phyloP scores from a whole-genome alignment of 2,888 invertebrate species.

The Lobophora halterata region DNA sequence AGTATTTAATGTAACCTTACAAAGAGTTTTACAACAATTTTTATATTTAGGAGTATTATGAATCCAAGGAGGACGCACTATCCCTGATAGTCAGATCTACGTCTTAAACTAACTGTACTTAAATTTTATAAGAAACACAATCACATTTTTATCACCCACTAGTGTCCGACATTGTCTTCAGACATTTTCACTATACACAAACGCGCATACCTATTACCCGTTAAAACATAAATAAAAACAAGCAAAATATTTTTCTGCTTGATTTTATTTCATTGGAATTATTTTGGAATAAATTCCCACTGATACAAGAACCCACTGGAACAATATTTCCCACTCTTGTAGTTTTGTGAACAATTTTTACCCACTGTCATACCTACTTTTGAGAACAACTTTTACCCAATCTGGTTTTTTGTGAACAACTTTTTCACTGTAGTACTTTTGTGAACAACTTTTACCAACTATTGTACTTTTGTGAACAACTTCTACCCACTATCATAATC shows the following conservation, averaged over 20 bases:
- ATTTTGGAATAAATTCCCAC: conserved; percentile 17
- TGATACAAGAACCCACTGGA: too few species aligned
- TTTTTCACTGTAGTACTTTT: too few species aligned
- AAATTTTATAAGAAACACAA: conserved; percentile 73
- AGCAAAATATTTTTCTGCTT: conserved; percentile 56
- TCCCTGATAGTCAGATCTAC: conserved; percentile 49
- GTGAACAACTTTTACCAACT: too few species aligned
- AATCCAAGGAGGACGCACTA: conserved; percentile 24
- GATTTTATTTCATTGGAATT: conserved; percentile 45
- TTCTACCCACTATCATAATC: too few species aligned
- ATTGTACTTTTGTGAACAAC: too few species aligned
- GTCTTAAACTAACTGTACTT: conserved; percentile 61
- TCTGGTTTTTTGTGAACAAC: too few species aligned
- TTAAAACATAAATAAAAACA: conserved; percentile 57
- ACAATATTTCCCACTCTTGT: too few species aligned
- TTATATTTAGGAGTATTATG: conserved; percentile 63
- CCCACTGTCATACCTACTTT: too few species aligned
- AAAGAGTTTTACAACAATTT: conserved; percentile 64
- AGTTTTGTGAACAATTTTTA: too few species aligned
- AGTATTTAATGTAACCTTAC: conserved; percentile 58
- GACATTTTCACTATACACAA: conserved; percentile 60
- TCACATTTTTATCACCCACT: conserved; percentile 80
- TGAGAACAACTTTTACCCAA: too few species aligned
- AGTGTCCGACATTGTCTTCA: conserved; percentile 52
- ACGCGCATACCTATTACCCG: conserved; percentile 57